Evolutionary conservation across 2,113 vertebrate genomes (phyloP), one percentile per base, ranked within the genome.

Genomic region (Amphiprion ocellaris): DNA sequence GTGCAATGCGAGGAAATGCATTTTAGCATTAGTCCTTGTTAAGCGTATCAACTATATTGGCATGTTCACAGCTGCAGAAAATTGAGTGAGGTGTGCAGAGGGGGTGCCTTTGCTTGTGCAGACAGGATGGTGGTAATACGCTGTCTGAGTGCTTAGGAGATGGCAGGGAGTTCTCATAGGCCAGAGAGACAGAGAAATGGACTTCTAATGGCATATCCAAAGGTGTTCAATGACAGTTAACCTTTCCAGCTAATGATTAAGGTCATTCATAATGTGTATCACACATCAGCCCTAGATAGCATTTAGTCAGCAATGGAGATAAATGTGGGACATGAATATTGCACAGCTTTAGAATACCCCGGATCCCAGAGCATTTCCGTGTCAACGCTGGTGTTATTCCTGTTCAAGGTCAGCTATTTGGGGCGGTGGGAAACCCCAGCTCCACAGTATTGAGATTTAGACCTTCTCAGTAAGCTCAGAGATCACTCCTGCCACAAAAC

Each of bases 11-110:
- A 74, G 81, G 74, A 84, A 88, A 79, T 83, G 69, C 68, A 82
- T 76, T 89, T 82, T 44, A 86, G 86, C 79, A 66, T 85, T 86
- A 85, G 79, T 74, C 86, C 50, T 59, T 83, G 72, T 89, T 92
- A 77, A 88, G 83, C 82, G n/a, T 80, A 84, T 93, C 88, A 85
- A 79, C 87, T 84, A 72, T 91, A 88, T 82, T 89, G 82, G 79
- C 88, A 83, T 91, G 92, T 87, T 91, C 93, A 92, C 86, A 88
- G 86, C 89, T 83, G 94, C 93, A 91, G 89, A 93, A 94, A 93
- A 93, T 94, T 91, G 89, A 93, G 83, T 79, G 79, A 89, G 86
- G 66, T 83, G 79, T 89, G 79, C 74, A 26, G 72, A 72, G 77
- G 52, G 67, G 28, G 67, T 49, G 73, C 33, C 71, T 77, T 61